These are phyloP conservation scores for Dasypogon diadema DNA, from an alignment of 2,888 invertebrate species.

Conservation along the genomic window DNA sequence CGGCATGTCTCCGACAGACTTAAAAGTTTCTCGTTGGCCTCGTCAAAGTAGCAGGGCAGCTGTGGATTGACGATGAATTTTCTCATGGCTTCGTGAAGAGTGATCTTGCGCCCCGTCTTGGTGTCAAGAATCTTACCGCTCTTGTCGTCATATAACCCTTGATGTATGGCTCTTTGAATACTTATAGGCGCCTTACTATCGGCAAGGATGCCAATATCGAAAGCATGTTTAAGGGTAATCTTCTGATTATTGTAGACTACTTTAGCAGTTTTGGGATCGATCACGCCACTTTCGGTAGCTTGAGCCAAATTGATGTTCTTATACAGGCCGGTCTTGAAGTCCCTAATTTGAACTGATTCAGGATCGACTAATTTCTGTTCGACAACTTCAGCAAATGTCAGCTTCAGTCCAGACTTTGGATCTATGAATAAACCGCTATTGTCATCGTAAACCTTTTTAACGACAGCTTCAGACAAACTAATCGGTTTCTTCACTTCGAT, in stretches of 20 bases:
- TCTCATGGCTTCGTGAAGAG: conserved; percentile 86
- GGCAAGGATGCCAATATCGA: conserved; percentile 82
- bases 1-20: conserved; percentile 85
- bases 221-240: conserved; percentile 81
- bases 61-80: conserved; percentile 84
- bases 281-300: conserved; percentile 80
- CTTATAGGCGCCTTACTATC: conserved; percentile 87
- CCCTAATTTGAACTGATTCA: conserved; percentile 85
- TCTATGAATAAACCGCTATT: conserved; percentile 85
- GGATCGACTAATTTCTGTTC: conserved; percentile 84
- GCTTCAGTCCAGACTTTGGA: conserved; percentile 81
- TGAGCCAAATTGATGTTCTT: conserved; percentile 83
- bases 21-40: conserved; percentile 77
- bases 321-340: conserved; percentile 80
- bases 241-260: conserved; percentile 75
- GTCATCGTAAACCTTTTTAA: conserved; percentile 84
- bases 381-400: conserved; percentile 87
- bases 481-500: conserved; percentile 86
- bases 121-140: conserved; percentile 88
- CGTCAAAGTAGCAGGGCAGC: conserved; percentile 84
- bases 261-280: conserved; percentile 78
- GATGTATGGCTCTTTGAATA: conserved; percentile 85
- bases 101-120: conserved; percentile 80
- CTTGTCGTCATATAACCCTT: conserved; percentile 85
- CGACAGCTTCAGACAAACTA: conserved; percentile 83